Evolutionary conservation across 2,113 vertebrate genomes (phyloP).

Genomic region (Lepidothrix coronata): DNA sequence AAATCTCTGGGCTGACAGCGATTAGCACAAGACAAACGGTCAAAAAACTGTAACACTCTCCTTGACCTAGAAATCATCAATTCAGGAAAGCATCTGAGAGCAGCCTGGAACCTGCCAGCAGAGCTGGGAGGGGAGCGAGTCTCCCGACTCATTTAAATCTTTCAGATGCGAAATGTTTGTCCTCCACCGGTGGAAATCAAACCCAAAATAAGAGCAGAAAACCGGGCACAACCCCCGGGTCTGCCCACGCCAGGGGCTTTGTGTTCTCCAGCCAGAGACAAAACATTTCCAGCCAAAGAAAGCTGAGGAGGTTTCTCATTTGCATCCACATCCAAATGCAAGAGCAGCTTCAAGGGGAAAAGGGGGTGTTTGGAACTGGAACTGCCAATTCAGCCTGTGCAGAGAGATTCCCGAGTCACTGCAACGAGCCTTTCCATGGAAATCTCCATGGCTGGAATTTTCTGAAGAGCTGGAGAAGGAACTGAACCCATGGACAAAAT

Average conservation of each 20-base stretch:
- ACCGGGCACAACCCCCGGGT: too few species aligned
- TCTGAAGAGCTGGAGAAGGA: not conserved
- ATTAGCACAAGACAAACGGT: conserved; percentile 59
- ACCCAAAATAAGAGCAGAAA: not conserved
- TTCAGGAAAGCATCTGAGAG: conserved; percentile 46
- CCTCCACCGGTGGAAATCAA: not conserved
- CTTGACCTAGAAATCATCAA: conserved; percentile 70
- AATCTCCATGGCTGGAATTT: not conserved
- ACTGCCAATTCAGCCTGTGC: not conserved
- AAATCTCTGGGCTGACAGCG: conserved; percentile 46
- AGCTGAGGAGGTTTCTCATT: not conserved
- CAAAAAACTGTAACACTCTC: conserved; percentile 47
- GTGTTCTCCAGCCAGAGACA: not conserved
- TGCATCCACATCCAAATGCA: not conserved
- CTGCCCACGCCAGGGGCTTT: not conserved
- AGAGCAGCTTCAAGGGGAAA: not conserved
- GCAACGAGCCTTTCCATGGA: not conserved
- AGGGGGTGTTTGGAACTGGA: not conserved
- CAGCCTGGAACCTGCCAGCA: conserved; percentile 45
- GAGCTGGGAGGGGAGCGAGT: conserved; percentile 38
- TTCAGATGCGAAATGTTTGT: conserved; percentile 35
- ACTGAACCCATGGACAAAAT: not conserved
- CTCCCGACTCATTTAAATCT: conserved; percentile 39
- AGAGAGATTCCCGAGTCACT: not conserved
- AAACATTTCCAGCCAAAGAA: not conserved